Evolutionary conservation across 2,113 vertebrate genomes (phyloP), one percentile per base, ranked within the genome.

Genomic region (Mystacornis crossleyi): DNA sequence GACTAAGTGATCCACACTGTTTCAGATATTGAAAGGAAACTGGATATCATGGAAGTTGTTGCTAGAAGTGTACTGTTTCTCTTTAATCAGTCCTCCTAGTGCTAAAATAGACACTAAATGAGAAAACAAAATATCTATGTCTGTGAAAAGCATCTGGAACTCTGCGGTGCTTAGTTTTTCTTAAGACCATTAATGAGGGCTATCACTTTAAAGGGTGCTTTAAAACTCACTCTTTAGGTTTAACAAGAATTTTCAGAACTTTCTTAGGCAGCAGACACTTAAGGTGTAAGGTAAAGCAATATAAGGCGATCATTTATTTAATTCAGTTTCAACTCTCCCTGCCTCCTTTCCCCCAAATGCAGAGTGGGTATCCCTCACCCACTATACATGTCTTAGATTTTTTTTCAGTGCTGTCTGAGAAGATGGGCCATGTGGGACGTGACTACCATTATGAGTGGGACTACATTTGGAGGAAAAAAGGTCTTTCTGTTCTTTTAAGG

Each of bases 21-120:
- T 94, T 91, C 85, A 86, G 54, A 43, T 77, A 77, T 20, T 94
- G 79, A 94, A 91, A 89, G 38, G 81, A 86, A 95, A 88, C 47
- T 74, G 60, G 55, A 48, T 95, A 89, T 84, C 55, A 15, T 45
- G 62, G 79, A 95, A 80, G 50, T 51, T 92, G 58, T 86, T 86
- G 47, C 45, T 95, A 26, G 31, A 92, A 78, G 66, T 50, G 31
- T 80, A 70, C 42, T n/a, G 26, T 95, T 94, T 91, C 85, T 93
- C 58, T 90, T 93, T 86, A 87, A 80, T 89, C 71, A 73, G 45
- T 64, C n/a, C 47, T 91, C 58, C 77, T 50, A 48, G 38, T 88
- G 57, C 79, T 96, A 77, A 91, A 93, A 73, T 80, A 61, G 71
- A 61, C 54, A 82, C 29, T 75, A 82, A 82, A 80, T 54, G 62